Evolutionary conservation across 1,140 invertebrate species (phyloP).

Genomic region (Drosophila sp.): DNA sequence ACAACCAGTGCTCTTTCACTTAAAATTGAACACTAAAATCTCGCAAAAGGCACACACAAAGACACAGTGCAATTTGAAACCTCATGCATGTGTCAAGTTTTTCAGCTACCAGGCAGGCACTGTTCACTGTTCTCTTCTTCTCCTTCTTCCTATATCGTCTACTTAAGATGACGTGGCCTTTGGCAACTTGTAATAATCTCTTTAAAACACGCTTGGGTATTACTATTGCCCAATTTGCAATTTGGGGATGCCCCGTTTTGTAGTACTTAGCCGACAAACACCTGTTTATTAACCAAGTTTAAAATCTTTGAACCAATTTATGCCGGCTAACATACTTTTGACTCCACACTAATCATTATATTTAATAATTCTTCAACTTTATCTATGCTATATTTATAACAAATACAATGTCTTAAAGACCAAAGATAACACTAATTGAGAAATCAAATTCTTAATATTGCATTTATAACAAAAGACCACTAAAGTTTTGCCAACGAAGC

Average conservation of each 20-base stretch:
- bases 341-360: too few species aligned
- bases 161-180: constrained; percentile 23
- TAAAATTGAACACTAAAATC: constrained; percentile 5
- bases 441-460: too few species aligned
- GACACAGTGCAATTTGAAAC: not conserved
- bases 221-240: not conserved
- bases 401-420: too few species aligned
- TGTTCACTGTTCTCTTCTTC: constrained; percentile 1
- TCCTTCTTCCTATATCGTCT: constrained; percentile 1
- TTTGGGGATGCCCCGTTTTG: not conserved
- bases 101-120: not conserved
- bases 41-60: constrained; percentile 1
- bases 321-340: too few species aligned
- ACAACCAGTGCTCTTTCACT: not conserved
- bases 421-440: too few species aligned
- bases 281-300: too few species aligned
- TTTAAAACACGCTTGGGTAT: not conserved
- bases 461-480: too few species aligned
- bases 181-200: not conserved
- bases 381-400: too few species aligned
- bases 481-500: too few species aligned
- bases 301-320: too few species aligned
- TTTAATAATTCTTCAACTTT: too few species aligned
- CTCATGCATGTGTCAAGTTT: not conserved
- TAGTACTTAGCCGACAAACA: too few species aligned